Evolutionary conservation across 2,888 invertebrate genomes (phyloP), one percentile per base, ranked within the genome.

Genomic region (Pycnomerus fuliginosus): DNA sequence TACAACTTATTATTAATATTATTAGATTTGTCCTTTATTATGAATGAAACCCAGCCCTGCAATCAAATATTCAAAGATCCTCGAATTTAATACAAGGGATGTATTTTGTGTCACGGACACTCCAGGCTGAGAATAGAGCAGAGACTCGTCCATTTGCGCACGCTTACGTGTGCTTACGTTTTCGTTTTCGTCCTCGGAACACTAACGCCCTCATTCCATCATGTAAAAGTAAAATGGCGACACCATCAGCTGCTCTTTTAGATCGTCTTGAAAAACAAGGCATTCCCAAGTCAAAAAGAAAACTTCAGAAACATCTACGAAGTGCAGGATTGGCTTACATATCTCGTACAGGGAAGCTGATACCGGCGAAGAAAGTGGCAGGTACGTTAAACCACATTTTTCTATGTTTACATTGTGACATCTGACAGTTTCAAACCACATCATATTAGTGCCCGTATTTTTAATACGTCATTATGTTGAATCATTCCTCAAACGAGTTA

Each of bases 301-400:
- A 72, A 67, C 58, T 73, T 41, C 73, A 73, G 58, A 74, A 74
- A 61, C 72, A 74, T 58, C 64, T 74, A 44, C 67, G 74, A 38
- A 73, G 72, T 56, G 70, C 73, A 48, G 75, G 75, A 31, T 60
- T 72, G 58, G 74, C 73, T 52, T 75, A 75, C 67, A 70, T 75
- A 54, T 74, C 74, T 44, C 61, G 74, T 48, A 74, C 74, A 30
- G 75, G 75, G 44, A 74, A 74, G 64, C 62, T 74, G 46, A 71
- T 75, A 54, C 74, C 74, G 34, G 75, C 75, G 16, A 75, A 75
- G 63, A 69, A 65, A 64, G 73, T 75, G 43, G 71, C 74, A 72
- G 74, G 73, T 73, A 64, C 56, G 71, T 65, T 48, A 50, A 43
- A 53, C 38, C 31, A 29, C 12, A 24, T 44, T 51, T 55, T 44